phyloP scores from a whole-genome alignment of 2,113 vertebrate species.

The Gallinago media region DNA sequence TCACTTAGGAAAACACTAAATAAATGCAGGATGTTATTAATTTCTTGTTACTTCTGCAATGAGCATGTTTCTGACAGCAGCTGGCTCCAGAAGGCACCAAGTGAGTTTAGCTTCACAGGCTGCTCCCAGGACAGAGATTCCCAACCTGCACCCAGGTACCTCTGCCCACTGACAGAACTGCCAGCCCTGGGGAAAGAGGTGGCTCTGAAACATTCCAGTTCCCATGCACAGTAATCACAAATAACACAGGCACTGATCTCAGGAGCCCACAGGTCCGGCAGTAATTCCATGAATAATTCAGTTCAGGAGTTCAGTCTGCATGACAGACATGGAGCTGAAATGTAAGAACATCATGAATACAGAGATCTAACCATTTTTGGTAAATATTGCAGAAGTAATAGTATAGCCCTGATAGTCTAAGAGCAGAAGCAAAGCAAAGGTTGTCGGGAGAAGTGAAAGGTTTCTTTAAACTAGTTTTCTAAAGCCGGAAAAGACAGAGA shows the following conservation, averaged over 20 bases:
- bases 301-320: not conserved
- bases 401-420: not conserved
- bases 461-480: not conserved
- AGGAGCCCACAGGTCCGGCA: not conserved
- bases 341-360: not conserved
- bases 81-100: not conserved
- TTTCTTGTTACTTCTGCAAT: not conserved
- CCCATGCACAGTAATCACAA: fast-evolving
- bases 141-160: not conserved
- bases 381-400: not conserved
- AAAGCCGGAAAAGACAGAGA: not conserved
- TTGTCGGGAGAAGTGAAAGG: not conserved
- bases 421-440: not conserved
- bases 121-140: not conserved
- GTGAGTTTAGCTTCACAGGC: not conserved
- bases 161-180: not conserved
- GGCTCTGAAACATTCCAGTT: not conserved
- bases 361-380: not conserved
- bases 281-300: not conserved
- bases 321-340: not conserved
- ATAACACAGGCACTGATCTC: not conserved
- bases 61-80: conserved; percentile 17
- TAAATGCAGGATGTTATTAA: not conserved
- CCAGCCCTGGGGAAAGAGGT: not conserved
- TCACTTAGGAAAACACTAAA: not conserved